Conservation (phyloP, 2,888 invertebrate genomes). For the Melanophora roralis region DNA sequence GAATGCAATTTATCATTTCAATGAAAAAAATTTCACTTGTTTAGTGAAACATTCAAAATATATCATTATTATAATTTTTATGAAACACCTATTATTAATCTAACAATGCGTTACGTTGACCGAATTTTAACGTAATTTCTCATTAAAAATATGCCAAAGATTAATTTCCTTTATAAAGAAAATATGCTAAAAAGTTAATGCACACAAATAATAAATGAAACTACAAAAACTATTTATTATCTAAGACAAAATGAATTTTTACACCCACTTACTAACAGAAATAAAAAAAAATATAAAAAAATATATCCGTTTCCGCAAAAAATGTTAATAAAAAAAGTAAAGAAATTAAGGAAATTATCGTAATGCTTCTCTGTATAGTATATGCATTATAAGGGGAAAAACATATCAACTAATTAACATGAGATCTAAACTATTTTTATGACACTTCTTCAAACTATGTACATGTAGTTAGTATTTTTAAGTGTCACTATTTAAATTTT, state of each 20-base stretch:
- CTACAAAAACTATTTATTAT: too few species aligned
- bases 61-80: too few species aligned
- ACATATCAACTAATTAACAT: constrained; percentile 40
- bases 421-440: constrained; percentile 55
- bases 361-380: constrained; percentile 21
- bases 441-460: constrained; percentile 27
- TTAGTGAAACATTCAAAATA: too few species aligned
- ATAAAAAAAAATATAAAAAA: constrained; percentile 16
- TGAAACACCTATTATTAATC: too few species aligned
- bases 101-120: too few species aligned
- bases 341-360: constrained; percentile 14
- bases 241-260: background rate
- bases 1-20: too few species aligned
- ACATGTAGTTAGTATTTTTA: background rate
- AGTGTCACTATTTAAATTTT: constrained; percentile 7
- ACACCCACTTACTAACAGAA: background rate
- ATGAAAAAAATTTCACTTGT: too few species aligned
- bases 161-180: too few species aligned
- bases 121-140: too few species aligned
- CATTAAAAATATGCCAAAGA: too few species aligned
- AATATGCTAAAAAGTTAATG: too few species aligned
- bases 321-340: background rate
- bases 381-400: background rate
- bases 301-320: constrained; percentile 70
- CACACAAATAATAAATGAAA: too few species aligned